Evolutionary conservation across 1,140 invertebrate species (phyloP).

Genomic region (Zaprionus vittiger): DNA sequence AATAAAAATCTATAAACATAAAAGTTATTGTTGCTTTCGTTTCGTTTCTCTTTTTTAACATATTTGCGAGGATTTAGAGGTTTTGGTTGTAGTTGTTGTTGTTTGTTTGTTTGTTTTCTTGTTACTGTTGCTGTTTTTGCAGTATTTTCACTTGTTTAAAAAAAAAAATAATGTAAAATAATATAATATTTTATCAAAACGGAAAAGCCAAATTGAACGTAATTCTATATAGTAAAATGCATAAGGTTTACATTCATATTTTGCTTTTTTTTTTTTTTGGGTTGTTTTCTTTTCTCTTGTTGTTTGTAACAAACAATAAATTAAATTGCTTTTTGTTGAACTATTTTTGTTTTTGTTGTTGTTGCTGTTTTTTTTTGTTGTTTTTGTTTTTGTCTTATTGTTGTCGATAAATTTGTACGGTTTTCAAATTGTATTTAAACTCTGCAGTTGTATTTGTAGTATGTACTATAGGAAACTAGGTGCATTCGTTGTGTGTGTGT

Average conservation of each 20-base stretch:
- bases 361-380: slow-evolving; percentile 16
- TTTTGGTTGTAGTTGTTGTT: slow-evolving; percentile 68
- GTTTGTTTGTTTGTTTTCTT: slow-evolving; percentile 37
- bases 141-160: slow-evolving; percentile 27
- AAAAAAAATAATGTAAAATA: slow-evolving; percentile 31
- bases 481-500: slow-evolving; percentile 61
- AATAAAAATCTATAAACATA: slow-evolving; percentile 58
- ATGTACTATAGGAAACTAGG: slow-evolving; percentile 76
- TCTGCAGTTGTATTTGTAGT: slow-evolving; percentile 43
- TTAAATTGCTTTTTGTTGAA: slow-evolving; percentile 38
- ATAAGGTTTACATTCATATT: slow-evolving; percentile 45
- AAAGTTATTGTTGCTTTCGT: slow-evolving; percentile 40
- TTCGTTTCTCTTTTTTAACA: slow-evolving; percentile 23
- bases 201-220: slow-evolving; percentile 37
- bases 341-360: slow-evolving; percentile 25
- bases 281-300: slow-evolving; percentile 20
- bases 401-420: slow-evolving; percentile 76
- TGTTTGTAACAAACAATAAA: slow-evolving; percentile 57
- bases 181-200: slow-evolving; percentile 36
- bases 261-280: slow-evolving; percentile 27
- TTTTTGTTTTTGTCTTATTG: slow-evolving; percentile 41
- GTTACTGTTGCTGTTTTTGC: slow-evolving; percentile 42
- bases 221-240: slow-evolving; percentile 49
- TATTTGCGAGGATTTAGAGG: slow-evolving; percentile 74
- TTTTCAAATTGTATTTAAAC: slow-evolving; percentile 60